Evolutionary conservation across 1,140 invertebrate species (phyloP).

Genomic region (Telenomus remus): DNA sequence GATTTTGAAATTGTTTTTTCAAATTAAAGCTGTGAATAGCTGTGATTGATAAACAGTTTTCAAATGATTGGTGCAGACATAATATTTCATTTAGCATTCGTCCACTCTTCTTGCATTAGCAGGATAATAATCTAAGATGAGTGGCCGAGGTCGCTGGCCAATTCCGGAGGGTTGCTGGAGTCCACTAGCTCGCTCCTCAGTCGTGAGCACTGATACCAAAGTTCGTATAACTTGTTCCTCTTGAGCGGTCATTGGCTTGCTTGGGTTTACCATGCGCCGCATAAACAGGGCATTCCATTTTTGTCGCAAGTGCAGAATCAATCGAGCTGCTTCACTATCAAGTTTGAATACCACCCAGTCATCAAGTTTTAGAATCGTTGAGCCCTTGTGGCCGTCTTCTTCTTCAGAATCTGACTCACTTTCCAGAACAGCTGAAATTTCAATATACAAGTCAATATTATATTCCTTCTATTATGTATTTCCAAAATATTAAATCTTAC

Average conservation of each 20-base stretch:
- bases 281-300: slow-evolving; percentile 87
- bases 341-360: slow-evolving; percentile 88
- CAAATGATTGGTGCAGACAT: background rate
- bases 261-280: slow-evolving; percentile 83
- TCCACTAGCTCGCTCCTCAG: slow-evolving; percentile 83
- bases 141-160: slow-evolving; percentile 83
- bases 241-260: slow-evolving; percentile 79
- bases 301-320: slow-evolving; percentile 84
- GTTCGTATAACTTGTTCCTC: slow-evolving; percentile 85
- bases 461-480: no score
- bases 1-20: background rate
- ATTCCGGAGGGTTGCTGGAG: slow-evolving; percentile 85
- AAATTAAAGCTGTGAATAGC: background rate
- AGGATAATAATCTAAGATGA: slow-evolving; percentile 77
- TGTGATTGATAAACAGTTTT: background rate
- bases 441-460: background rate
- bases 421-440: slow-evolving; percentile 69
- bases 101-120: slow-evolving; percentile 68
- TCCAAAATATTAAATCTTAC: slow-evolving; percentile 59
- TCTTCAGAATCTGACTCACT: slow-evolving; percentile 79
- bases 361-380: slow-evolving; percentile 81
- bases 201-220: slow-evolving; percentile 81
- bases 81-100: slow-evolving; percentile 44
- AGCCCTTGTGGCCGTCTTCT: slow-evolving; percentile 79
- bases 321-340: slow-evolving; percentile 80